phyloP scores from a whole-genome alignment of 2,113 vertebrate species.

The Engraulis encrasicolus region DNA sequence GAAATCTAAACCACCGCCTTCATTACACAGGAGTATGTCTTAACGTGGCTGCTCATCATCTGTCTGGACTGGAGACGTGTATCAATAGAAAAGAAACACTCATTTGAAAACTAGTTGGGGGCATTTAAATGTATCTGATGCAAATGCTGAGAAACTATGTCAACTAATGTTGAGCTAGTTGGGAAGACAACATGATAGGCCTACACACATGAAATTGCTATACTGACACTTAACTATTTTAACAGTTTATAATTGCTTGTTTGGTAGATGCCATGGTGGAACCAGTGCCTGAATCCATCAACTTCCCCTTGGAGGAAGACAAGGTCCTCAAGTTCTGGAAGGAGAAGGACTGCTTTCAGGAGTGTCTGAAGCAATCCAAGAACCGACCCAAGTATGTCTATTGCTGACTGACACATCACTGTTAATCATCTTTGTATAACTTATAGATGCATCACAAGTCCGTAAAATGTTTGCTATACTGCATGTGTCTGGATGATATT shows the following conservation, averaged over 20 bases:
- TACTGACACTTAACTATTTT: too few species aligned
- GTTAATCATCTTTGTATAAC: too few species aligned
- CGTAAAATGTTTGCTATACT: too few species aligned
- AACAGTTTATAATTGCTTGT: neutral
- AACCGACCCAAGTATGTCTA: slow-evolving; percentile 84
- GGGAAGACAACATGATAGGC: too few species aligned
- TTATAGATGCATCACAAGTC: too few species aligned
- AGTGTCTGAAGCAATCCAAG: slow-evolving; percentile 94
- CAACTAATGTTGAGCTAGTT: too few species aligned
- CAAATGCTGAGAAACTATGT: neutral
- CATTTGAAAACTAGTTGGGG: neutral
- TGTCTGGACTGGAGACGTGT: neutral
- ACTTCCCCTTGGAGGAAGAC: slow-evolving; percentile 91
- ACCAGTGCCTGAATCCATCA: slow-evolving; percentile 88
- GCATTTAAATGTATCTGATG: neutral
- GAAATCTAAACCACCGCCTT: neutral
- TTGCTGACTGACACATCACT: too few species aligned
- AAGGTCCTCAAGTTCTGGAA: slow-evolving; percentile 87
- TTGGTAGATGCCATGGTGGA: slow-evolving; percentile 82
- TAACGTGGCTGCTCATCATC: neutral
- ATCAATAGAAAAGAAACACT: neutral
- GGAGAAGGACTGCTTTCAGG: slow-evolving; percentile 87
- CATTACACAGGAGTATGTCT: neutral
- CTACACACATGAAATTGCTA: neutral
- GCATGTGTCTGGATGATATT: too few species aligned